These are phyloP conservation scores for Muschampia plurimacula DNA, from an alignment of 2,888 invertebrate species.

Conservation along the genomic window DNA sequence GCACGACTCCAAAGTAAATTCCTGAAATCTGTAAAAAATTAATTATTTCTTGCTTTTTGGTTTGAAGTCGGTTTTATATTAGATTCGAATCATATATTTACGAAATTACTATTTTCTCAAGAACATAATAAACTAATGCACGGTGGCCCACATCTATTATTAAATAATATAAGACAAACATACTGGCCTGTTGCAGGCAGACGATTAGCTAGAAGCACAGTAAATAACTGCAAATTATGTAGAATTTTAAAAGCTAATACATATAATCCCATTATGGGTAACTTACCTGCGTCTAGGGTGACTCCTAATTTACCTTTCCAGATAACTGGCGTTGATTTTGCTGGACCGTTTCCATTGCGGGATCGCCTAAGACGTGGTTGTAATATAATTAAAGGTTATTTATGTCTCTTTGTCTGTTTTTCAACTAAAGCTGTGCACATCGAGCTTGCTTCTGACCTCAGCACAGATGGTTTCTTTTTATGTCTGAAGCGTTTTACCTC, in stretches of 20 bases:
- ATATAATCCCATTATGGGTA: background rate
- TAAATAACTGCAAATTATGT: background rate
- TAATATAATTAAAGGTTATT: background rate
- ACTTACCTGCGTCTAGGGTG: background rate
- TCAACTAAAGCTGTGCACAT: background rate
- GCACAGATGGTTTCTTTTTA: background rate
- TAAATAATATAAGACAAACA: background rate
- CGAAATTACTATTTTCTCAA: too few relatives aligned
- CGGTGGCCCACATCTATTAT: too few relatives aligned
- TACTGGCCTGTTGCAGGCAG: background rate
- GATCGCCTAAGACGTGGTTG: background rate
- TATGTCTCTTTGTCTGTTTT: background rate
- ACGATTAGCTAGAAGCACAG: background rate
- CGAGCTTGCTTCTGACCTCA: background rate
- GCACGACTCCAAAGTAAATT: too few relatives aligned
- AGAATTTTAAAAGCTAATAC: background rate
- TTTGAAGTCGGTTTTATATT: too few relatives aligned
- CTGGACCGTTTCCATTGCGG: background rate
- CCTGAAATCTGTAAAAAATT: too few relatives aligned
- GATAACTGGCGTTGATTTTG: background rate
- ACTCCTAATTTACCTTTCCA: background rate
- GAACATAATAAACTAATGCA: too few relatives aligned
- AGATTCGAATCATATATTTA: too few relatives aligned
- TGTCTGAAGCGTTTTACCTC: background rate
- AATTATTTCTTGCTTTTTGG: too few relatives aligned